Percentiles rank a stretch among this genome's conserved stretches.
Evolutionary conservation across 2,113 vertebrate species (phyloP).

Genomic region (Brachirus orientalis): DNA sequence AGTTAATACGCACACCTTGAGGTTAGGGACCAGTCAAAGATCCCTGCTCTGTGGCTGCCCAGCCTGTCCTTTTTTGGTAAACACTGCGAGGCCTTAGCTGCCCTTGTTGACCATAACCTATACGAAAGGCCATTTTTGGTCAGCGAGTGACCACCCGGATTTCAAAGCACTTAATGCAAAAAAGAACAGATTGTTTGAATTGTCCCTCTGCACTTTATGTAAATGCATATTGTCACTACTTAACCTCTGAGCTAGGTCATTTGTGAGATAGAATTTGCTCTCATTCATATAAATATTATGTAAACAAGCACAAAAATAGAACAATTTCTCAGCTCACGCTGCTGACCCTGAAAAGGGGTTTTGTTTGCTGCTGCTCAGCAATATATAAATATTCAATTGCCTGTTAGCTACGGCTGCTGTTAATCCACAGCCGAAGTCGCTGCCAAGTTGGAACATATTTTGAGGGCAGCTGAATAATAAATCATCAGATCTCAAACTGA

Average conservation of each 20-base stretch:
- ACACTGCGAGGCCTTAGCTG: constrained; percentile 30
- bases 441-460: constrained; percentile 64
- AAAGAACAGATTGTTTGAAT: constrained; percentile 47
- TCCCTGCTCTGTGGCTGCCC: constrained; percentile 23
- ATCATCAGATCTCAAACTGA: constrained; percentile 51
- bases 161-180: constrained; percentile 47
- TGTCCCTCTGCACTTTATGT: constrained; percentile 45
- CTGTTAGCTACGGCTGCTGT: constrained; percentile 61
- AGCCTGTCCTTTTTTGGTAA: constrained; percentile 33
- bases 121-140: constrained; percentile 39
- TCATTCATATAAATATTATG: constrained; percentile 55
- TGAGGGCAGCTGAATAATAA: constrained; percentile 63
- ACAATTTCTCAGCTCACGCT: constrained; percentile 49
- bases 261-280: constrained; percentile 50
- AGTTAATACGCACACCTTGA: constrained; percentile 67
- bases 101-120: constrained; percentile 14
- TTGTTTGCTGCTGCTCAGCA: constrained; percentile 51
- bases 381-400: constrained; percentile 76
- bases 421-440: constrained; percentile 61
- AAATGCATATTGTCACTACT: constrained; percentile 55
- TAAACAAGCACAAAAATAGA: constrained; percentile 59
- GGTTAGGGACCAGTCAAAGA: constrained; percentile 55
- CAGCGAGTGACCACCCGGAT: constrained; percentile 48
- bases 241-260: constrained; percentile 53
- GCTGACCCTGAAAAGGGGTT: constrained; percentile 55